phyloP scores from a whole-genome alignment of 2,797 vertebrate species.

The Peromyscus melanophrys region DNA sequence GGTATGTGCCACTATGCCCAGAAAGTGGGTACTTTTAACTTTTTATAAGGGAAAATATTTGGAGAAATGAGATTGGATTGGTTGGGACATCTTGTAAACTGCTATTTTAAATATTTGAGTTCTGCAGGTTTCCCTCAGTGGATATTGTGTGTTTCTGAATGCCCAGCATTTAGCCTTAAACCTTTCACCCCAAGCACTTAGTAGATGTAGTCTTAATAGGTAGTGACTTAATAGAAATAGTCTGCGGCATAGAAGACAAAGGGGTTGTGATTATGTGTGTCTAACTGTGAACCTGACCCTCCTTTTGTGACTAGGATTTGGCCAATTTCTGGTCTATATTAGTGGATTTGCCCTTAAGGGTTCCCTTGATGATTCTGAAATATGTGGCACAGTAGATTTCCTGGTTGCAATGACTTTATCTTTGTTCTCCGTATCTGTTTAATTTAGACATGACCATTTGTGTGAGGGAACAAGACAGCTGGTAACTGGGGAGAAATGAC shows the following conservation, averaged over 20 bases:
- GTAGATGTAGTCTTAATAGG: slow-evolving; percentile 5
- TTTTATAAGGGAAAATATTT: slow-evolving; percentile 67
- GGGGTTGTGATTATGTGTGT: background rate
- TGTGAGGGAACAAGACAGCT: slow-evolving; percentile 38
- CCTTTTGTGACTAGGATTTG: slow-evolving; percentile 27
- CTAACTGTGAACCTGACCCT: background rate
- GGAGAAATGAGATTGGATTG: slow-evolving; percentile 62
- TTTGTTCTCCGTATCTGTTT: background rate
- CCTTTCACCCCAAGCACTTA: background rate
- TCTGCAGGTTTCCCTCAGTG: background rate
- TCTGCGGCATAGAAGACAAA: slow-evolving; percentile 45
- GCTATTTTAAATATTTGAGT: slow-evolving; percentile 54
- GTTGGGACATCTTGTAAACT: slow-evolving; percentile 17
- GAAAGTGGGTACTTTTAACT: slow-evolving; percentile 58
- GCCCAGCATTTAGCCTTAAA: background rate
- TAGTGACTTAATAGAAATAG: background rate
- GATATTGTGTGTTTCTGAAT: background rate
- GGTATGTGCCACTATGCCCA: background rate
- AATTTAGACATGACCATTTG: slow-evolving; percentile 64
- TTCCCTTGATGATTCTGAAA: slow-evolving; percentile 52
- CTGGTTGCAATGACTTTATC: slow-evolving; percentile 56
- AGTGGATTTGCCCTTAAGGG: slow-evolving; percentile 46
- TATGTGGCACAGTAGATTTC: slow-evolving; percentile 20
- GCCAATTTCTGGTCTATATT: slow-evolving; percentile 28
- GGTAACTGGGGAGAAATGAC: slow-evolving; percentile 66